Conservation (phyloP, 2,113 vertebrate species). For the Sprattus sprattus region DNA sequence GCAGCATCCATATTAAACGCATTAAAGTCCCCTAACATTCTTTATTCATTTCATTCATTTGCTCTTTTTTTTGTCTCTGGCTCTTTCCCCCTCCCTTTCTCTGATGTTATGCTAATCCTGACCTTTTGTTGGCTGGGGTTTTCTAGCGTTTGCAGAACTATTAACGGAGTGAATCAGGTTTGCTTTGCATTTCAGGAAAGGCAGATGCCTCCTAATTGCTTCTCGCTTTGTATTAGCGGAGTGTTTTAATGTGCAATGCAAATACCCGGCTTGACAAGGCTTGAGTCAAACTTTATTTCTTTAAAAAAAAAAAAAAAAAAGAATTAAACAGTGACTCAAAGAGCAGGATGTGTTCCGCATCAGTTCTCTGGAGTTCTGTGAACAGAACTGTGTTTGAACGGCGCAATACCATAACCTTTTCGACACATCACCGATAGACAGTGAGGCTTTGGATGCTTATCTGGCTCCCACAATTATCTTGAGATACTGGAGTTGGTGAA, state of each 20-base stretch:
- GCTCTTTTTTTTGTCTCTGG: too few relatives aligned
- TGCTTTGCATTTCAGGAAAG: constrained; percentile 48
- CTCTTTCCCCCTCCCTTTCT: not conserved
- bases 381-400: not conserved
- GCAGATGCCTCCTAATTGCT: constrained; percentile 56
- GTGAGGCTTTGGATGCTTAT: too few relatives aligned
- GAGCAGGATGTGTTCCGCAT: constrained; percentile 16
- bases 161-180: constrained; percentile 51
- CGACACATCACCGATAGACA: not conserved
- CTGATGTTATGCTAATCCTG: constrained; percentile 57
- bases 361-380: not conserved
- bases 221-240: constrained; percentile 39
- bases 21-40: constrained; percentile 51
- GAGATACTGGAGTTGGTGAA: too few relatives aligned
- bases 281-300: constrained; percentile 7
- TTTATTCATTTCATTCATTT: constrained; percentile 49
- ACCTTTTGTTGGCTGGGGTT: constrained; percentile 59
- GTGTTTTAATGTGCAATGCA: constrained; percentile 36
- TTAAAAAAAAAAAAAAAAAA: too few relatives aligned
- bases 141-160: constrained; percentile 50
- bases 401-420: not conserved
- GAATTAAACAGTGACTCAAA: constrained; percentile 28
- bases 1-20: constrained; percentile 55
- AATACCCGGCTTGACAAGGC: constrained; percentile 33
- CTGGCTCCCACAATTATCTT: too few relatives aligned